Conservation (phyloP, 2,113 vertebrate genomes). For the Axis porcinus region DNA sequence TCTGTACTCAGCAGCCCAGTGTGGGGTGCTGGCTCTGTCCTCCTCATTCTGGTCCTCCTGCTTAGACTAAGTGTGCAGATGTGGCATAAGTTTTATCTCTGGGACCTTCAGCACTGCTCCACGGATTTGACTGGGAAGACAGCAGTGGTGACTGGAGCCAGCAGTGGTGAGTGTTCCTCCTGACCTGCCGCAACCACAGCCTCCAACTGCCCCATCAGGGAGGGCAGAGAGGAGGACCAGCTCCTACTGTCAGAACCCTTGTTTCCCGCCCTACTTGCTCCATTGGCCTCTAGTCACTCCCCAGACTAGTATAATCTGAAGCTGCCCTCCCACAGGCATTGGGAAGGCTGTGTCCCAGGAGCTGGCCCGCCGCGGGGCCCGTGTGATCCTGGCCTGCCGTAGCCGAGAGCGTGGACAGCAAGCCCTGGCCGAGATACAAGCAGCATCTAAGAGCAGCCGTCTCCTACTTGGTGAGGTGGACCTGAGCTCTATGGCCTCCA, state of each 20-base stretch:
- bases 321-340: constrained; percentile 78
- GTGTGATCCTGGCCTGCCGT: constrained; percentile 88
- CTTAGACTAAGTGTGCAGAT: neutral
- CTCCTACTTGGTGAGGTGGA: constrained; percentile 85
- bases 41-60: neutral
- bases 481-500: constrained; percentile 84
- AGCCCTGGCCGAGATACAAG: constrained; percentile 80
- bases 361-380: constrained; percentile 84
- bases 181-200: neutral
- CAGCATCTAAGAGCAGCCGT: constrained; percentile 76
- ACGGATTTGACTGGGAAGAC: constrained; percentile 85
- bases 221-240: neutral
- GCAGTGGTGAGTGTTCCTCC: constrained; percentile 82
- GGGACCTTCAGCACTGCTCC: constrained; percentile 81
- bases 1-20: neutral
- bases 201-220: neutral
- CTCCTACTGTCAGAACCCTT: neutral
- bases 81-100: constrained; percentile 49
- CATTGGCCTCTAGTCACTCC: neutral
- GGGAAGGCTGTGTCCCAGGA: constrained; percentile 88
- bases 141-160: constrained; percentile 89
- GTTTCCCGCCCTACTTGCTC: neutral
- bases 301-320: neutral
- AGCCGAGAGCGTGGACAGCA: constrained; percentile 74
- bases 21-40: neutral